These are phyloP conservation scores for Trichopria drosophilae DNA, from an alignment of 2,888 invertebrate species.

Conservation along the genomic window DNA sequence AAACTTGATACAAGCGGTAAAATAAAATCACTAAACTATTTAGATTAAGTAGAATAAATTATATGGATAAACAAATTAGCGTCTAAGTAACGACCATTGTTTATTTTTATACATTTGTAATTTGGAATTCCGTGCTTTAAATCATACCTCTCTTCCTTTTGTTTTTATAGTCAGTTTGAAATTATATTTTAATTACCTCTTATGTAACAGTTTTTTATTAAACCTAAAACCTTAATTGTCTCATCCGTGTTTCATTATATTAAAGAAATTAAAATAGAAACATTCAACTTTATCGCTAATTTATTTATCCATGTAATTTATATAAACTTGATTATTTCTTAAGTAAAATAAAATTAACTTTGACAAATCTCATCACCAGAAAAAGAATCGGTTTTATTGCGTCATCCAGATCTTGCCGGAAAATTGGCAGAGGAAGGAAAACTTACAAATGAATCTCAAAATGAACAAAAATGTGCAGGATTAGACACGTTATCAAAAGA, in stretches of 20 bases:
- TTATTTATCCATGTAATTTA: no score
- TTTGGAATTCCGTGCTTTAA: no score
- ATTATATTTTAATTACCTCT: no score
- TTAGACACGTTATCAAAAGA: constrained; percentile 61
- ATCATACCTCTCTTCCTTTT: no score
- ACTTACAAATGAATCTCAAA: constrained; percentile 64
- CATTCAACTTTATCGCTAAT: no score
- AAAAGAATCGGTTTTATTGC: constrained; percentile 62
- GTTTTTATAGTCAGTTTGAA: no score
- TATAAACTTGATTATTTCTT: no score
- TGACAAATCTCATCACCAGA: constrained; percentile 53
- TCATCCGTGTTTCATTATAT: not conserved
- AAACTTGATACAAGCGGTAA: constrained; percentile 61
- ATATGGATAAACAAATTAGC: no score
- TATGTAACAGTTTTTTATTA: not conserved
- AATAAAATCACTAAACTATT: constrained; percentile 36
- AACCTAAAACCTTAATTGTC: not conserved
- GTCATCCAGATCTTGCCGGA: constrained; percentile 70
- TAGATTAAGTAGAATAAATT: no score
- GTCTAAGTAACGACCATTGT: no score
- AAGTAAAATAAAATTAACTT: constrained; percentile 1
- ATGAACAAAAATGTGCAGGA: constrained; percentile 65
- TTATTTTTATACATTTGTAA: no score
- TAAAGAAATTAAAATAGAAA: no score
- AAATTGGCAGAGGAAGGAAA: constrained; percentile 62